Evolutionary conservation across 2,888 invertebrate species (phyloP).

Genomic region (Ashinkailepas kermadecensis): DNA sequence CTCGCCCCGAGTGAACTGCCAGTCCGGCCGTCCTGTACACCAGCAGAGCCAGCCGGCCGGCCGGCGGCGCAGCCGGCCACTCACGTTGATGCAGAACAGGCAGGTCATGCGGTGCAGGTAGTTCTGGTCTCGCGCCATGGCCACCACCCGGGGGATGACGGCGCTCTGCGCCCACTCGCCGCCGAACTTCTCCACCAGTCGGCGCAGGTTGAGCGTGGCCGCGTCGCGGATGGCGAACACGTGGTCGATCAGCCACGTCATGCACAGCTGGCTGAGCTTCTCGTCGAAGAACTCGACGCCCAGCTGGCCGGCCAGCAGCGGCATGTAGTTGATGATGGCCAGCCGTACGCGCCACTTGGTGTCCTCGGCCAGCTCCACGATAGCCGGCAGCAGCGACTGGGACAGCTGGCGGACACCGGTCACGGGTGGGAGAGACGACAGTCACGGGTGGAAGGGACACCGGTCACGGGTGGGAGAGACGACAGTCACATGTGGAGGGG

Average conservation of each 20-base stretch:
- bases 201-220: conserved; percentile 90
- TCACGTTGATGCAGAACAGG: conserved; percentile 90
- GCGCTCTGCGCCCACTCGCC: conserved; percentile 94
- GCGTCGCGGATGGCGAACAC: conserved; percentile 98
- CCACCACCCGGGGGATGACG: conserved; percentile 90
- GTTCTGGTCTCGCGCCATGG: conserved; percentile 66
- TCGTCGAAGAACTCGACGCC: conserved; percentile 98
- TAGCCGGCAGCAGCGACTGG: conserved; percentile 92
- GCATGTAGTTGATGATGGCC: conserved; percentile 83
- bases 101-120: conserved; percentile 98
- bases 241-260: conserved; percentile 98
- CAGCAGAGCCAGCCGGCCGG: neutral
- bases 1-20: no score
- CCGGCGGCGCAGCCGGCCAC: conserved; percentile 20
- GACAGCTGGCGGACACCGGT: conserved; percentile 57
- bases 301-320: conserved; percentile 75
- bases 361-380: conserved; percentile 96
- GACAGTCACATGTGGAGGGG: no score
- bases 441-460: no score
- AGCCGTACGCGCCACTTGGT: conserved; percentile 96
- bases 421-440: no score
- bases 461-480: no score
- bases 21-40: neutral
- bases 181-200: conserved; percentile 96
- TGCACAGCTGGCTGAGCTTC: conserved; percentile 90